A percentile compares a stretch with the other conserved stretches of the same genome.
These are phyloP conservation scores for Columba janthina DNA, from an alignment of 2,113 vertebrate species.

Conservation along the genomic window DNA sequence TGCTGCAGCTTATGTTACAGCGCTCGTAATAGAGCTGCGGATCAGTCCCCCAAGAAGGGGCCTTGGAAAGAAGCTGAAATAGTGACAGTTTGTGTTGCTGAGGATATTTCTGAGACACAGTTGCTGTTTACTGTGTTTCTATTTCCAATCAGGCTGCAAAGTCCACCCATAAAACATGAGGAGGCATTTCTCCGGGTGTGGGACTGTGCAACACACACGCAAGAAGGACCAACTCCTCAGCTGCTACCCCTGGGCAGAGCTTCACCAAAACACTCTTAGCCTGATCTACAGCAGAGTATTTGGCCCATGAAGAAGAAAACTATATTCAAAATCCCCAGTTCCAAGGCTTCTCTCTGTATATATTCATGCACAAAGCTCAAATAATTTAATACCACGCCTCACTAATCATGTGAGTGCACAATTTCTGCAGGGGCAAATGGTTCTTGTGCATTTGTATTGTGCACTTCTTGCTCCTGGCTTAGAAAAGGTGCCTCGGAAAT, in stretches of 20 bases:
- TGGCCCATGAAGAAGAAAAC: not conserved
- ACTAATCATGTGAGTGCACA: slow-evolving; percentile 47
- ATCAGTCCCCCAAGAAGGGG: not conserved
- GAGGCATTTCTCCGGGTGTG: slow-evolving; percentile 38
- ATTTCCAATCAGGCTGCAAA: slow-evolving; percentile 45
- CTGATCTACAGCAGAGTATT: not conserved
- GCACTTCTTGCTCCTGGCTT: not conserved
- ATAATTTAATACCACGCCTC: slow-evolving; percentile 59
- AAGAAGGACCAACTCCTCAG: not conserved
- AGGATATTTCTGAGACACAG: slow-evolving; percentile 49
- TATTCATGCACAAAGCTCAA: slow-evolving; percentile 54
- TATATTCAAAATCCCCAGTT: not conserved
- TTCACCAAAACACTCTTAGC: not conserved
- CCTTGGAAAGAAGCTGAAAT: slow-evolving; percentile 46
- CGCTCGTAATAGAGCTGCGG: slow-evolving; percentile 10
- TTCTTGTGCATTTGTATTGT: not conserved
- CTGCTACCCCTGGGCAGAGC: not conserved
- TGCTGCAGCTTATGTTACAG: slow-evolving; percentile 27
- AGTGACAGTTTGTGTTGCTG: slow-evolving; percentile 46
- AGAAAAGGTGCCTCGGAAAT: slow-evolving; percentile 7
- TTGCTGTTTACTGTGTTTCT: slow-evolving; percentile 51
- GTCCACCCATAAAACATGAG: slow-evolving; percentile 42
- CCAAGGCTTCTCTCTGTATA: not conserved
- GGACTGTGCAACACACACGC: not conserved
- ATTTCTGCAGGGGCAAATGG: slow-evolving; percentile 35